These are phyloP conservation scores for Molossus molossus DNA, from an alignment of 2,797 vertebrate genomes.

Conservation along the genomic window DNA sequence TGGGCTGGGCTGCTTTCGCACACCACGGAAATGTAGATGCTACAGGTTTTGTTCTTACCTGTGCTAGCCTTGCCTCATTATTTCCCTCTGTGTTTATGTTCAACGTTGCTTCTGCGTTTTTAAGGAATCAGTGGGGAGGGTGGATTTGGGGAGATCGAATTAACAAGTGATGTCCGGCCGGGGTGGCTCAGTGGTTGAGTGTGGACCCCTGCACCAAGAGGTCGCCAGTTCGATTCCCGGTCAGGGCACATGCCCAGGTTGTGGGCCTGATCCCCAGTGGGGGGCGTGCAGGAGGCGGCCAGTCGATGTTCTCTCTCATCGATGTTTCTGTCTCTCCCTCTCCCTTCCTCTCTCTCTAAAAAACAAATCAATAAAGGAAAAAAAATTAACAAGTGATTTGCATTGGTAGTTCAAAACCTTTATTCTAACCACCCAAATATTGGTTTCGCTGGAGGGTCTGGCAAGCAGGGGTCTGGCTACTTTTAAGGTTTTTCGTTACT, in stretches of 20 bases:
- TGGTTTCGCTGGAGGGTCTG: background rate
- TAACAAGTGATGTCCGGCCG: background rate
- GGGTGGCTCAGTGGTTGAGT: too few species aligned
- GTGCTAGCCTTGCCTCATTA: too few species aligned
- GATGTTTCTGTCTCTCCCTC: too few species aligned
- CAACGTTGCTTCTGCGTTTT: background rate
- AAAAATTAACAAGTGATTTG: background rate
- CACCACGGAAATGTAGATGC: background rate
- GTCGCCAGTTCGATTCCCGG: too few species aligned
- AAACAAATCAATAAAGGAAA: too few species aligned
- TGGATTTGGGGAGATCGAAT: background rate
- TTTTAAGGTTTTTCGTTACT: background rate
- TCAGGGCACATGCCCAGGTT: too few species aligned
- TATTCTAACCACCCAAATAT: background rate
- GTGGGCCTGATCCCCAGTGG: too few species aligned
- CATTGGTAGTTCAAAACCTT: background rate
- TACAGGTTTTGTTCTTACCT: background rate
- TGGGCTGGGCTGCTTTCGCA: background rate
- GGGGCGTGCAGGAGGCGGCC: too few species aligned
- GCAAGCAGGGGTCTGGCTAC: background rate
- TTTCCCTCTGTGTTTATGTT: background rate
- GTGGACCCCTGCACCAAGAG: too few species aligned
- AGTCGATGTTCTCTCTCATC: too few species aligned
- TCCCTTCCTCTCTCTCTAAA: too few species aligned
- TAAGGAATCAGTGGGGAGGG: background rate